phyloP scores from a whole-genome alignment of 2,888 invertebrate genomes.

The Lutraria lutraria region DNA sequence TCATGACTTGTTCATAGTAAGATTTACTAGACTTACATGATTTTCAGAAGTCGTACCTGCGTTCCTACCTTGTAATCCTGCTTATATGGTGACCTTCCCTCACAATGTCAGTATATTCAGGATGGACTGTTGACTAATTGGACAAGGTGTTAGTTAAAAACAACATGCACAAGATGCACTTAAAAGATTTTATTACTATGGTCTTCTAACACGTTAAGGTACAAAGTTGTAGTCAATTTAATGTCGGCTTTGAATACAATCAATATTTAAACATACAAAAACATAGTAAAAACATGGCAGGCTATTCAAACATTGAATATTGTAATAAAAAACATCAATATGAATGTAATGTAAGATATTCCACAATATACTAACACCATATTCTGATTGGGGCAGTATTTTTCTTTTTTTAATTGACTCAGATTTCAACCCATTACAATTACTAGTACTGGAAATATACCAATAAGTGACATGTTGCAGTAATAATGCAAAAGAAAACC shows the following conservation, averaged over 20 bases:
- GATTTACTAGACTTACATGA: no score
- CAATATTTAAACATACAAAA: constrained; percentile 1
- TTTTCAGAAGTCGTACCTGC: no score
- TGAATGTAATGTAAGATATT: neutral
- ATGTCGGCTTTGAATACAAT: constrained; percentile 6
- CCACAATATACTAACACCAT: neutral
- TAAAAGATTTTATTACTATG: constrained; percentile 42
- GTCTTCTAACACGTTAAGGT: constrained; percentile 39
- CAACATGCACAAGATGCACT: constrained; percentile 44
- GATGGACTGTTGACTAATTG: no score
- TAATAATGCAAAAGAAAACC: no score
- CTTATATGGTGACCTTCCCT: no score
- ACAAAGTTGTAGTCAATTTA: neutral
- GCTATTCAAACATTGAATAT: neutral
- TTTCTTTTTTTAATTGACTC: no score
- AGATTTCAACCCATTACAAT: no score
- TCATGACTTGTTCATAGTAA: no score
- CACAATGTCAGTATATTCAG: no score
- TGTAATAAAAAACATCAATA: neutral
- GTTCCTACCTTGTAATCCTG: no score
- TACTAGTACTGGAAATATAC: no score
- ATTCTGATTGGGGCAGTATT: neutral
- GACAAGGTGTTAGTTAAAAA: constrained; percentile 21
- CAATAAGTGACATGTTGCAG: no score
- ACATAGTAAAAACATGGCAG: constrained; percentile 5